These are phyloP conservation scores for Zophobas atratus DNA, from an alignment of 1,140 invertebrate species.

Conservation along the genomic window DNA sequence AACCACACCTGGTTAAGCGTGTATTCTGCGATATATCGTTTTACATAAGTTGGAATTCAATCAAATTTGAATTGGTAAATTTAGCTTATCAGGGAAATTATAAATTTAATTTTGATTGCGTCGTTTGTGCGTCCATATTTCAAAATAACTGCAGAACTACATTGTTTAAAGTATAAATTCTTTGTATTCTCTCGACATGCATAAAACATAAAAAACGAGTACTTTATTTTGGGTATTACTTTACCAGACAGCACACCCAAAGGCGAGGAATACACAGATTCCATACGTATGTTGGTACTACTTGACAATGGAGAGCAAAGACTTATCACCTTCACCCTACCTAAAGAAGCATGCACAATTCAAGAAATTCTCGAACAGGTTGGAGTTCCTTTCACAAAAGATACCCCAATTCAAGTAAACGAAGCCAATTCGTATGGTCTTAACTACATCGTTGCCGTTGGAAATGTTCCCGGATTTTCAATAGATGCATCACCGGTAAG, in stretches of 20 bases:
- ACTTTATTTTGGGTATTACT: slow-evolving; percentile 41
- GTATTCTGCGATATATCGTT: too few relatives aligned
- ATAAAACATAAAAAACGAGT: background rate
- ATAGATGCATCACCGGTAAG: slow-evolving; percentile 16
- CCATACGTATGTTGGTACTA: slow-evolving; percentile 82
- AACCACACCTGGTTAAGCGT: too few relatives aligned
- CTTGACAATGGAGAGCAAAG: slow-evolving; percentile 82
- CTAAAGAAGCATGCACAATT: slow-evolving; percentile 84
- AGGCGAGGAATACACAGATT: slow-evolving; percentile 64
- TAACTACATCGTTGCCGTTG: slow-evolving; percentile 82
- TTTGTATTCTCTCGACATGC: too few relatives aligned
- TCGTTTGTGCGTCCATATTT: too few relatives aligned
- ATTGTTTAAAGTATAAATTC: too few relatives aligned
- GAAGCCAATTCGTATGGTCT: slow-evolving; percentile 79
- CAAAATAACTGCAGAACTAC: too few relatives aligned
- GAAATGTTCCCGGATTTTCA: slow-evolving; percentile 62
- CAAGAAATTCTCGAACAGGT: slow-evolving; percentile 85
- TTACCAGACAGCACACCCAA: slow-evolving; percentile 59
- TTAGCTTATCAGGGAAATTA: too few relatives aligned
- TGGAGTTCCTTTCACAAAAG: slow-evolving; percentile 75
- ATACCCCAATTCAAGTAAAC: slow-evolving; percentile 79
- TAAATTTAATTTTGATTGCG: too few relatives aligned
- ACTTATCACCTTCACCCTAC: slow-evolving; percentile 84
- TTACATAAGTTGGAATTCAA: too few relatives aligned
- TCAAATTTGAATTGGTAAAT: too few relatives aligned